Evolutionary conservation across 2,113 vertebrate species (phyloP), one percentile per base, ranked within the genome.

Genomic region (Oncorhynchus keta): DNA sequence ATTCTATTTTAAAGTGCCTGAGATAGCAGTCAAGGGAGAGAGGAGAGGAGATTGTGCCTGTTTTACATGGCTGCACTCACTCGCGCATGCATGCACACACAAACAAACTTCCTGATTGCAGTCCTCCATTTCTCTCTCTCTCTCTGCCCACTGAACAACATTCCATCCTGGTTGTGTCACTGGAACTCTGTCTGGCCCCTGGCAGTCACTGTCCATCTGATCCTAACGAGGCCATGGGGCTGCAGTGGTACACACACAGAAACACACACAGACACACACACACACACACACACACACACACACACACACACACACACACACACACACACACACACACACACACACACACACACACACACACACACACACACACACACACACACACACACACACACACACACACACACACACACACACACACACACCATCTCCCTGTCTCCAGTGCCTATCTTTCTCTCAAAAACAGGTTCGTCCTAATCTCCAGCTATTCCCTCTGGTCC

Each of bases 91-190:
- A 20, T 18, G 4, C 55, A 65, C 62, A 13, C 24, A 45, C 39
- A 79, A 14, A 8, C 76, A 14, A 6, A 76, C 82, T 85, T 69
- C 51, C 81, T 73, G 69, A 67, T 85, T 13, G 5, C 72, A 64
- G 79, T 73, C 32, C 55, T 78, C 55, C 57, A 68, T 11, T 6
- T 22, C 62, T 22, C 62, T 22, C 20, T 24, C 24, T 12, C 22
- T 22, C 64, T 26, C 26, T 82, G 83, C 82, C 86, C 81, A 89
- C 90, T 89, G 87, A 87, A 89, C 86, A 73, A 86, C 85, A 89
- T 92, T 91, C 88, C 88, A 81, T 79, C 79, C 79, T 73, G 81
- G 74, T 84, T 89, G 87, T 88, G 88, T 89, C 90, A 88, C 79
- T 78, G 82, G 75, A 84, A 75, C 81, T 72, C 70, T 72, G 78